Percentiles rank a stretch among this genome's conserved stretches.
Evolutionary conservation across 1,140 invertebrate species (phyloP).

Genomic region (Magallana gigas): DNA sequence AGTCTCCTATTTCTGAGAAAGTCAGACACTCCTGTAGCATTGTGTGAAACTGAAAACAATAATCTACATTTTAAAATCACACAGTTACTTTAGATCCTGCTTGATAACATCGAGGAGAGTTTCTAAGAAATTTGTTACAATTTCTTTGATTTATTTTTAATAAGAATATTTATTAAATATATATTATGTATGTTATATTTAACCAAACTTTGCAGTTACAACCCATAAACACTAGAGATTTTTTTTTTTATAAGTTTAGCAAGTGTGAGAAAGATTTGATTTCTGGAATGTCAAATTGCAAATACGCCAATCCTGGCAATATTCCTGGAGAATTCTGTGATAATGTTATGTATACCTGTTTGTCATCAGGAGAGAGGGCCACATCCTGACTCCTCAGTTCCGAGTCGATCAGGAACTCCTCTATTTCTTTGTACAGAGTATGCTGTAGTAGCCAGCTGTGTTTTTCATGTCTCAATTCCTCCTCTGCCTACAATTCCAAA

Average conservation of each 20-base stretch:
- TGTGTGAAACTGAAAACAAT: conserved; percentile 63
- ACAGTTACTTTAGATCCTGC: no score
- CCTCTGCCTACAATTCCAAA: conserved; percentile 67
- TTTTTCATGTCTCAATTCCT: conserved; percentile 69
- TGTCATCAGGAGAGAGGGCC: conserved; percentile 64
- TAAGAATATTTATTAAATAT: background rate
- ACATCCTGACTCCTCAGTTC: conserved; percentile 67
- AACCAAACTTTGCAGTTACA: no score
- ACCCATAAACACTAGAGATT: no score
- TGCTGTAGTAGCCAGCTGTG: conserved; percentile 71
- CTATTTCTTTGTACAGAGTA: conserved; percentile 69
- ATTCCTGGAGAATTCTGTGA: no score
- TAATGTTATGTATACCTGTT: conserved; percentile 61
- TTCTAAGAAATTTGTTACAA: no score
- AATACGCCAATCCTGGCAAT: no score
- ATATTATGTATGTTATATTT: background rate
- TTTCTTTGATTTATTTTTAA: no score
- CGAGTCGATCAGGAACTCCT: conserved; percentile 69
- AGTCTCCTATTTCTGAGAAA: conserved; percentile 70
- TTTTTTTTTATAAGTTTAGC: no score
- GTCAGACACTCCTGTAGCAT: conserved; percentile 71
- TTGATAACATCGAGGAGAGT: no score
- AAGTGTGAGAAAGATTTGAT: no score
- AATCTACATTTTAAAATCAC: background rate
- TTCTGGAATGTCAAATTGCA: no score